Percentiles rank a stretch among this genome's conserved stretches.
phyloP scores from a whole-genome alignment of 2,888 invertebrate species.

The Melanostoma scalare region DNA sequence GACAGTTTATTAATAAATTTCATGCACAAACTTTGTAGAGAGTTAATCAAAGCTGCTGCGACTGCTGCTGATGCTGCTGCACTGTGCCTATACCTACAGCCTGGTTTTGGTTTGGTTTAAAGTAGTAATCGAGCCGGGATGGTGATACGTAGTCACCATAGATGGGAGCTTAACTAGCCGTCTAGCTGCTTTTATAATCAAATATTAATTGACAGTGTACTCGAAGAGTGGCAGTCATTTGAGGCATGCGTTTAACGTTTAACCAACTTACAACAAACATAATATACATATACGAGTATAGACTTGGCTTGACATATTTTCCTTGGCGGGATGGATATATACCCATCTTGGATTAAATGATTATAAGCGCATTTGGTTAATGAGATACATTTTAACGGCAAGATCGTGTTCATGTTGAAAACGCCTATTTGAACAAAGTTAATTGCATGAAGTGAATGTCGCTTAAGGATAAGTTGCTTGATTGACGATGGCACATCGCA shows the following conservation, averaged over 20 bases:
- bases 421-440: constrained; percentile 50
- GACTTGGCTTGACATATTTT: constrained; percentile 56
- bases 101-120: constrained; percentile 25
- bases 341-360: constrained; percentile 50
- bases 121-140: constrained; percentile 20
- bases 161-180: constrained; percentile 38
- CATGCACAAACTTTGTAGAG: constrained; percentile 33
- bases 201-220: constrained; percentile 66
- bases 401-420: constrained; percentile 48
- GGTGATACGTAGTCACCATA: constrained; percentile 40
- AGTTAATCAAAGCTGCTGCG: constrained; percentile 51
- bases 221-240: constrained; percentile 3
- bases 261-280: too few relatives aligned
- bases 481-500: too few relatives aligned
- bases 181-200: constrained; percentile 59
- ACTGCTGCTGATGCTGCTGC: too few relatives aligned
- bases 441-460: constrained; percentile 49
- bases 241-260: too few relatives aligned
- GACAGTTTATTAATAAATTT: constrained; percentile 69
- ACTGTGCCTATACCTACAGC: background rate
- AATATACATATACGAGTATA: constrained; percentile 18
- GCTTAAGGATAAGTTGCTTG: constrained; percentile 38
- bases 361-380: constrained; percentile 53
- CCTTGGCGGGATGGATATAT: constrained; percentile 43
- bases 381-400: constrained; percentile 53